Evolutionary conservation across 2,888 invertebrate genomes (phyloP).

Genomic region (Pycnomerus fuliginosus): DNA sequence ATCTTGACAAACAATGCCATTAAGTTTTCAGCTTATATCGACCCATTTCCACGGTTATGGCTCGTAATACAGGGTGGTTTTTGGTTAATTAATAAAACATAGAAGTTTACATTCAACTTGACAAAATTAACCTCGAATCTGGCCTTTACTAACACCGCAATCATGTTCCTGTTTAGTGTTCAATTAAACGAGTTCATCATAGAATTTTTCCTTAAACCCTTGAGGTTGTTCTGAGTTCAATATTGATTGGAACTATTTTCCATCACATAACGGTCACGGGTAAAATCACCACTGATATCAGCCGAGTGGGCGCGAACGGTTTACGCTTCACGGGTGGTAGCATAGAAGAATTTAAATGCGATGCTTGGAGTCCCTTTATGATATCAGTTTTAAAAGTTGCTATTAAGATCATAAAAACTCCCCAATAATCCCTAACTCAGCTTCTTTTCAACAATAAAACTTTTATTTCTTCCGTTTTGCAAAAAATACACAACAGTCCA

Average conservation of each 20-base stretch:
- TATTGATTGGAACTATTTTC: conserved; percentile 29
- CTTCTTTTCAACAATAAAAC: no score
- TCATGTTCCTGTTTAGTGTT: no score
- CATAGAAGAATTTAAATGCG: conserved; percentile 22
- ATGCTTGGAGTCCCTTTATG: conserved; percentile 25
- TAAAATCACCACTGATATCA: conserved; percentile 32
- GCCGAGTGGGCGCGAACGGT: conserved; percentile 32
- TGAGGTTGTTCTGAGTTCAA: conserved; percentile 22
- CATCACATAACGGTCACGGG: conserved; percentile 30
- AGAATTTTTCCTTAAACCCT: conserved; percentile 13
- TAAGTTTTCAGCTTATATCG: conserved; percentile 18
- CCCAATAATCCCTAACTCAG: no score
- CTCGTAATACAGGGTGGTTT: conserved; percentile 9
- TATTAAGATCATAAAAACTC: conserved; percentile 18
- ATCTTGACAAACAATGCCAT: conserved; percentile 18
- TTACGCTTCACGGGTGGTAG: conserved; percentile 27
- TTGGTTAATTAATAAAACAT: conserved; percentile 22
- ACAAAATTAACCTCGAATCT: background rate
- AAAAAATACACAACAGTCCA: no score
- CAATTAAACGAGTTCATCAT: no score
- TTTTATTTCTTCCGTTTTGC: no score
- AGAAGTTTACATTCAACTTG: conserved; percentile 10
- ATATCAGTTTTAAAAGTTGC: conserved; percentile 20
- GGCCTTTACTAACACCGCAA: no score
- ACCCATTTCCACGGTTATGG: conserved; percentile 10